Base-by-base conservation (phyloP, 2,113 vertebrate genomes). In the Sinocyclocheilus grahami region DNA sequence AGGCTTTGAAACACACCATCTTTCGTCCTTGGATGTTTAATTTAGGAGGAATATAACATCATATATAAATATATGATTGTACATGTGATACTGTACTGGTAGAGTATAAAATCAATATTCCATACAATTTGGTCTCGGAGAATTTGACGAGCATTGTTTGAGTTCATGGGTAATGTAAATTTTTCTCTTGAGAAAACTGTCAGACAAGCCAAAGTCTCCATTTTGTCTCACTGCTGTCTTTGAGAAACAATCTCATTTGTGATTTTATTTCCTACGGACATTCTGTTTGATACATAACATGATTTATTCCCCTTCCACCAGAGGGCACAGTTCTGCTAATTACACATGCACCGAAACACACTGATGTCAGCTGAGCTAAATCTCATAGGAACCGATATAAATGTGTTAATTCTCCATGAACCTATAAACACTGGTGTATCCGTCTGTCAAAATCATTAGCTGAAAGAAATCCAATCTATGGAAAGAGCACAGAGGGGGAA, bases 231-330 rank as follows among this genome's bases (percentile, higher is more conserved):
- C 7, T 63, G 22, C 22, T 63, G 60, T n/a, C 60, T 8, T 63
- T 63, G 60, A 63, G 60, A 24, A 63, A n/a, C 60, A n/a, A 63
- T 63, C 60, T 63, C 60, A 63, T 63, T 63, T 63, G 60, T 63
- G 60, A 63, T 63, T 62, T 10, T 62, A 62, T 62, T 63, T 63
- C 60, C 60, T 11, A 24, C 0, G 3, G 60, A 10, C 22, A n/a
- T 13, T n/a, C 20, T 27, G 42, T 24, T 13, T 9, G 74, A 13
- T 24, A 27, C 10, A 42, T 16, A 80, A 14, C 11, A 91, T 94
- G 94, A 93, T 96, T 94, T 95, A 94, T 78, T 91, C 82, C 90
- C 92, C 92, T 3, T 53, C 93, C 95, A 94, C 93, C 93, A 95
- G 95, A 90, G 90, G 94, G 94, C 88, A 91, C 91, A 80, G 75